phyloP scores from a whole-genome alignment of 2,113 vertebrate species.

The Chamaetylas fuelleborni region DNA sequence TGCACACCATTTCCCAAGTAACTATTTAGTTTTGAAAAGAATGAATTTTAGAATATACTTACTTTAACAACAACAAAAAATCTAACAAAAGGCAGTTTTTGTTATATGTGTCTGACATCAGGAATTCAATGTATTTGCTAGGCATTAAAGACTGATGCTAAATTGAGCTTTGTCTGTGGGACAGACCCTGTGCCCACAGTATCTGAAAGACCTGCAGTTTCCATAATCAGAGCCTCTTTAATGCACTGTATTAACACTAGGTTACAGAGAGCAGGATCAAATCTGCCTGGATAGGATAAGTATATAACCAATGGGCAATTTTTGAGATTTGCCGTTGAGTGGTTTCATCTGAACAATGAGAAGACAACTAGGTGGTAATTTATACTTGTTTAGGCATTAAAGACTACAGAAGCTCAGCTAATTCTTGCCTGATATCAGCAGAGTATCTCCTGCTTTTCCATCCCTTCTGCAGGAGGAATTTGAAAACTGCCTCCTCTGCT shows the following conservation, averaged over 20 bases:
- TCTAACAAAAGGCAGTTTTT: neutral
- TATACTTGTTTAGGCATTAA: neutral
- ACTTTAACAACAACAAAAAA: neutral
- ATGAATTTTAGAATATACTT: neutral
- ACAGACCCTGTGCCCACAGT: neutral
- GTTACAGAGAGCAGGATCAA: neutral
- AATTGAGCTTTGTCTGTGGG: neutral
- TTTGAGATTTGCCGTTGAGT: neutral
- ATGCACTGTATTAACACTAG: neutral
- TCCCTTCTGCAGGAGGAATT: neutral
- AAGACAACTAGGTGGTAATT: neutral
- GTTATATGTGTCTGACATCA: neutral
- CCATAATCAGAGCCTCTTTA: neutral
- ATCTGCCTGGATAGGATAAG: neutral
- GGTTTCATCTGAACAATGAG: neutral
- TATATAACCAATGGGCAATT: neutral
- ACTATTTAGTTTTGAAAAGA: neutral
- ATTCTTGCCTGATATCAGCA: neutral
- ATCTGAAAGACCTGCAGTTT: neutral
- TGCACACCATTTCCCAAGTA: neutral
- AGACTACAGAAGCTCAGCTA: neutral
- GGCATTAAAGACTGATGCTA: neutral
- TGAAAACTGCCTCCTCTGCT: neutral
- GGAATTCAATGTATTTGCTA: neutral
- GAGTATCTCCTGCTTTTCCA: neutral